Percentiles rank a stretch among this genome's conserved stretches.
phyloP scores from a whole-genome alignment of 2,113 vertebrate genomes.

The Grammomys dolichurus region DNA sequence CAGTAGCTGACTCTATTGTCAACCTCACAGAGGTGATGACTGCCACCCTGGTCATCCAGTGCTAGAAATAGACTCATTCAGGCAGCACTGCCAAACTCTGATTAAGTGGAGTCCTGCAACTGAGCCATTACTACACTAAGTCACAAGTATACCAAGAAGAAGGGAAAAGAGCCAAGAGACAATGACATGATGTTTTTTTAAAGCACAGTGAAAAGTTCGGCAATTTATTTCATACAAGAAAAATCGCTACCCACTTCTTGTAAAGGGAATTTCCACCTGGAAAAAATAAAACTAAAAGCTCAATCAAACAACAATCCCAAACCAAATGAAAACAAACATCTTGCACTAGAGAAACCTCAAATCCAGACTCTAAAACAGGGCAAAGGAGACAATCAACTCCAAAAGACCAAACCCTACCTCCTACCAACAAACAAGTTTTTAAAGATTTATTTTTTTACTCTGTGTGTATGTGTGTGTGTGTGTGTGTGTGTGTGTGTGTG shows the following conservation, averaged over 20 bases:
- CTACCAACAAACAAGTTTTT: background rate
- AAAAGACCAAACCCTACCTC: background rate
- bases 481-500: background rate
- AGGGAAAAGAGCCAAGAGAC: background rate
- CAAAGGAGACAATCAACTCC: background rate
- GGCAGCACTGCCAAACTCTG: background rate
- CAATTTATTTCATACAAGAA: background rate
- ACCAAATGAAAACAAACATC: background rate
- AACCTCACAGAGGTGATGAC: background rate
- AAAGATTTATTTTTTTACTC: background rate
- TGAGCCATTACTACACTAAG: background rate
- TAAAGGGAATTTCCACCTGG: background rate
- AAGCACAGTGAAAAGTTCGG: background rate
- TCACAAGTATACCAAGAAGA: background rate
- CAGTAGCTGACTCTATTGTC: background rate
- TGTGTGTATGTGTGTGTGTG: background rate
- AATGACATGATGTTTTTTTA: background rate
- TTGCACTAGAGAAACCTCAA: slow-evolving; percentile 3
- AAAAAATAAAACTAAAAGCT: background rate
- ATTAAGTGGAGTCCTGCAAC: too few species aligned
- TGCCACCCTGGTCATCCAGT: background rate
- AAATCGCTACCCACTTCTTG: background rate
- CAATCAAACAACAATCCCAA: slow-evolving; percentile 21
- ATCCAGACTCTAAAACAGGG: background rate
- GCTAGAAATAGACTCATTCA: background rate